phyloP scores from a whole-genome alignment of 1,140 invertebrate species.

The Magallana gigas region DNA sequence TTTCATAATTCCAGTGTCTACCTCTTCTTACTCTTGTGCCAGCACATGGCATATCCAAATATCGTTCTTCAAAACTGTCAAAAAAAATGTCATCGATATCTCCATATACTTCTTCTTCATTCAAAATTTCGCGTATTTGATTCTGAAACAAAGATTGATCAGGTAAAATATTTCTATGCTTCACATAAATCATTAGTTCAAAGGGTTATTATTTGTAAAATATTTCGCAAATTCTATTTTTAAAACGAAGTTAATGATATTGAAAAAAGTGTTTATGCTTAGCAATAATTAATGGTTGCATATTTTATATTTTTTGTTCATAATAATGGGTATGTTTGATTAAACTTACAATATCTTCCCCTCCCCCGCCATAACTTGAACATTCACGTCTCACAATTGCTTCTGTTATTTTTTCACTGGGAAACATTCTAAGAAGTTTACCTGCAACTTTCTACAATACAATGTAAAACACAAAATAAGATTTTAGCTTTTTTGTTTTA shows the following conservation, averaged over 20 bases:
- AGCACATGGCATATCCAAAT: not conserved
- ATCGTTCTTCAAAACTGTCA: not conserved
- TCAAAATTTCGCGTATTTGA: not conserved
- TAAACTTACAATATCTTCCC: slow-evolving; percentile 11
- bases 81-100: not conserved
- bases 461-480: too few relatives aligned
- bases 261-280: too few relatives aligned
- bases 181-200: too few relatives aligned
- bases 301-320: too few relatives aligned
- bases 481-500: too few relatives aligned
- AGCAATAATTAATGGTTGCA: too few relatives aligned
- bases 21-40: slow-evolving; percentile 14
- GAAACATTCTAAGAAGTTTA: not conserved
- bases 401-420: not conserved
- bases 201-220: too few relatives aligned
- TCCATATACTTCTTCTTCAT: not conserved
- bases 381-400: not conserved
- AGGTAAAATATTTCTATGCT: too few relatives aligned
- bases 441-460: not conserved
- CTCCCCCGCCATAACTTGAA: not conserved
- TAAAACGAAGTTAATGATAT: too few relatives aligned
- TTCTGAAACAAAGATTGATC: not conserved
- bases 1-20: not conserved
- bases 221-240: too few relatives aligned
- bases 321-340: too few relatives aligned